A percentile compares a stretch with the other conserved stretches of the same genome.
These are phyloP conservation scores for Taphrorychus bicolor DNA, from an alignment of 2,888 invertebrate genomes.

Conservation along the genomic window DNA sequence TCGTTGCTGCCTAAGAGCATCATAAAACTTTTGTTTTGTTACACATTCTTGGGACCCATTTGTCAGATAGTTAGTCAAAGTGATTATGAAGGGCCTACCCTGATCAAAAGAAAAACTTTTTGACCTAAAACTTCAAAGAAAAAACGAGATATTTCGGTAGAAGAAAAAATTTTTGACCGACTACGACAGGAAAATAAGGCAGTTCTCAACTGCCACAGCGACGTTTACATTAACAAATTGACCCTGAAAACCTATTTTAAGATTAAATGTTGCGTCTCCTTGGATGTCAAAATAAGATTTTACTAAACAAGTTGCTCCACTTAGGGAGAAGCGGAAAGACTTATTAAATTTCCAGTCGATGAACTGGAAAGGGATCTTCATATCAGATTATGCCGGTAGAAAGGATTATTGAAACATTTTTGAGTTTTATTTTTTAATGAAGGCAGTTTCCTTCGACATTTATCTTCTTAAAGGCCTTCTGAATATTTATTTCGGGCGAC, in stretches of 20 bases:
- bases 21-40: too few species aligned
- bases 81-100: too few species aligned
- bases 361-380: conserved; percentile 17
- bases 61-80: too few species aligned
- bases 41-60: too few species aligned
- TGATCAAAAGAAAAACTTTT: too few species aligned
- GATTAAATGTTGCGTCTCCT: conserved; percentile 3
- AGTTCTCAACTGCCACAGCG: too few species aligned
- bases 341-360: conserved; percentile 19
- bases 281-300: conserved; percentile 5
- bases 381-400: conserved; percentile 4
- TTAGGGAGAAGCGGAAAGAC: conserved; percentile 8
- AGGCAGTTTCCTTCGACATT: not conserved
- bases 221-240: not conserved
- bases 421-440: conserved; percentile 5
- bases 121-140: too few species aligned
- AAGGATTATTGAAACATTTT: not conserved
- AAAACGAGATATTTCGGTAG: too few species aligned
- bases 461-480: not conserved
- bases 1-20: too few species aligned
- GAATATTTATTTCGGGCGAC: not conserved
- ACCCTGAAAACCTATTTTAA: conserved; percentile 5
- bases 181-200: too few species aligned
- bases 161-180: too few species aligned
- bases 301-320: not conserved